phyloP scores from a whole-genome alignment of 2,888 invertebrate genomes.

The Phengaris alcon region DNA sequence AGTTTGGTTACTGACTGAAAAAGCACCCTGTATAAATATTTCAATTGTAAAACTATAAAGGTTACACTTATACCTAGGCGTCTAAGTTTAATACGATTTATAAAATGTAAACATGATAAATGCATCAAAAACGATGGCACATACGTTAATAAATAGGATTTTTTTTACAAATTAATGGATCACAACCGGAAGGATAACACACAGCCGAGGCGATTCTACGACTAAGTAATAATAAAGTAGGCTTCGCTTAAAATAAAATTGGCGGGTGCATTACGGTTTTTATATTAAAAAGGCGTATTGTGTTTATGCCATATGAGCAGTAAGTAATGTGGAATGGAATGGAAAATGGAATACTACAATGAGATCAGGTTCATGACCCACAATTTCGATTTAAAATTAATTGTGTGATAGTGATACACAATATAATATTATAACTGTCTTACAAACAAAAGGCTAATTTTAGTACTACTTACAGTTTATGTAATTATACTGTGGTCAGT shows the following conservation, averaged over 20 bases:
- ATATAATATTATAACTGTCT: no score
- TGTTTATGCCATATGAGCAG: background rate
- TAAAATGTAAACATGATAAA: conserved; percentile 29
- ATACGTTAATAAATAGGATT: conserved; percentile 14
- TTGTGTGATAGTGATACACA: no score
- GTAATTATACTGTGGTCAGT: no score
- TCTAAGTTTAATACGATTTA: conserved; percentile 1
- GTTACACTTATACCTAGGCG: background rate
- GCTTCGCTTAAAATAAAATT: conserved; percentile 10
- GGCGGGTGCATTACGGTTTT: conserved; percentile 9
- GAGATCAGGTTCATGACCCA: background rate
- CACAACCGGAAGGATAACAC: conserved; percentile 37
- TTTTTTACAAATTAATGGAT: conserved; percentile 29
- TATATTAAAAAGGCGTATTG: background rate
- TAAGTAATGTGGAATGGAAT: background rate
- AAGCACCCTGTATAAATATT: background rate
- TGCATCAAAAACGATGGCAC: conserved; percentile 30
- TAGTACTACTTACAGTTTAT: no score
- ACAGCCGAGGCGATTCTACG: conserved; percentile 32
- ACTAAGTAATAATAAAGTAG: conserved; percentile 25
- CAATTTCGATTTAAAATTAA: background rate
- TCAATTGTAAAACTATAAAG: background rate
- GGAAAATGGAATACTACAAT: background rate
- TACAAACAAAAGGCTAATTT: no score
- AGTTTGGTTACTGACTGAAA: no score